phyloP scores from a whole-genome alignment of 1,140 invertebrate genomes.

The Zaprionus gabonicus region DNA sequence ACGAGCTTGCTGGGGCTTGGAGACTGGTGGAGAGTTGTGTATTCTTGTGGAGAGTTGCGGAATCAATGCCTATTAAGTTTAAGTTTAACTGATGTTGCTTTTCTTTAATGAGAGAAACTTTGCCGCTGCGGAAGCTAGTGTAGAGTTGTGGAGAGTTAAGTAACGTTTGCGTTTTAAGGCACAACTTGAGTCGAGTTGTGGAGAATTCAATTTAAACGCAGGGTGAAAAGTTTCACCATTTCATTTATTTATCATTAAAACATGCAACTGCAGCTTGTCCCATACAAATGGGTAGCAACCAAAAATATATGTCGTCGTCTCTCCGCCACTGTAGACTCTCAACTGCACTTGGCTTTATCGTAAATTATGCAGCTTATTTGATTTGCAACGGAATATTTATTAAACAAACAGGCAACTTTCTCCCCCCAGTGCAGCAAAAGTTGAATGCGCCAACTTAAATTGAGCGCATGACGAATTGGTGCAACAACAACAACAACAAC shows the following conservation, averaged over 20 bases:
- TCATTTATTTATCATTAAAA: not conserved
- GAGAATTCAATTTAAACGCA: too few species aligned
- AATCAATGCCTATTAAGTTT: too few species aligned
- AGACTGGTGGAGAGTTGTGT: too few species aligned
- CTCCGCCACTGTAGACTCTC: not conserved
- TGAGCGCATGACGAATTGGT: constrained; percentile 21
- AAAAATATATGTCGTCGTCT: not conserved
- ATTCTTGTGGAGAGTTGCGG: too few species aligned
- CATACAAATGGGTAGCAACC: not conserved
- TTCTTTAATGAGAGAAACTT: too few species aligned
- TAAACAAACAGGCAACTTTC: constrained; percentile 9
- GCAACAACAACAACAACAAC: constrained; percentile 11
- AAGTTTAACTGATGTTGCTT: not conserved
- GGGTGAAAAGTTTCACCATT: not conserved
- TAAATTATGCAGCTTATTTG: constrained; percentile 24
- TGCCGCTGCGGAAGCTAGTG: not conserved
- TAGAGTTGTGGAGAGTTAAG: not conserved
- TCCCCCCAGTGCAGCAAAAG: constrained; percentile 8
- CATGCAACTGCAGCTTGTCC: not conserved
- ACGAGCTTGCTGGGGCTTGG: too few species aligned
- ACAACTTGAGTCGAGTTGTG: too few species aligned
- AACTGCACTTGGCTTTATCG: not conserved
- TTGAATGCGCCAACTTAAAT: constrained; percentile 34
- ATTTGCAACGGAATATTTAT: constrained; percentile 22
- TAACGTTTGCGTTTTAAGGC: not conserved